Conservation (phyloP, 2,797 vertebrate genomes). For the Dendrocincla tyrannina region DNA sequence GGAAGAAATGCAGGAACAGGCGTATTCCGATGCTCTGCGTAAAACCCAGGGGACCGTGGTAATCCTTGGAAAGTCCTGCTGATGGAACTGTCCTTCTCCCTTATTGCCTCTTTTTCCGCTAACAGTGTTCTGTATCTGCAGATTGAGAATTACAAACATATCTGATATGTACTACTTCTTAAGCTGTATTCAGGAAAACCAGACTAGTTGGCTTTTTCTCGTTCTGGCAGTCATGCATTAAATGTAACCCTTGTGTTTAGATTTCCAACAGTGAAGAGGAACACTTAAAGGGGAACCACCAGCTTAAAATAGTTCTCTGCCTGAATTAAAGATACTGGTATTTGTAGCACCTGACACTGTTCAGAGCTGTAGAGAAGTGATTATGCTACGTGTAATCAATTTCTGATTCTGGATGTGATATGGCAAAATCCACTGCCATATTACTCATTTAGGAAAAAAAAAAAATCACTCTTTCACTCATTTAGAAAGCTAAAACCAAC, state of each 20-base stretch:
- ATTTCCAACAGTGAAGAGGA: conserved; percentile 33
- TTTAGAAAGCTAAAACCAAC: not conserved
- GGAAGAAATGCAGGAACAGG: not conserved
- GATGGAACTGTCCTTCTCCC: not conserved
- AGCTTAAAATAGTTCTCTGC: conserved; percentile 36
- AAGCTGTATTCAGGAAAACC: not conserved
- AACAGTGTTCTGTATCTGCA: not conserved
- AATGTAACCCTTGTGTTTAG: conserved; percentile 43
- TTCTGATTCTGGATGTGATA: not conserved
- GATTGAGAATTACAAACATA: not conserved
- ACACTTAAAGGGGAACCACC: not conserved
- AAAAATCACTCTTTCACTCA: not conserved
- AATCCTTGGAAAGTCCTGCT: not conserved
- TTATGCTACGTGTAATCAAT: not conserved
- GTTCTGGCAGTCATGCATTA: conserved; percentile 47
- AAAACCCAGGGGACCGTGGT: not conserved
- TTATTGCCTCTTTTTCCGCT: not conserved
- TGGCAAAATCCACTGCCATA: not conserved
- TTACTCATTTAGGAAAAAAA: not conserved
- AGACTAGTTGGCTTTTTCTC: not conserved
- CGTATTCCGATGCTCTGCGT: not conserved
- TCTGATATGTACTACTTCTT: not conserved
- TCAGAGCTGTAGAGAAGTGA: not conserved
- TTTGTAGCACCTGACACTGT: conserved; percentile 9
- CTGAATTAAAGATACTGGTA: conserved; percentile 1